Conservation (phyloP, 1,140 invertebrate species). For the Macrobrachium nipponense region DNA sequence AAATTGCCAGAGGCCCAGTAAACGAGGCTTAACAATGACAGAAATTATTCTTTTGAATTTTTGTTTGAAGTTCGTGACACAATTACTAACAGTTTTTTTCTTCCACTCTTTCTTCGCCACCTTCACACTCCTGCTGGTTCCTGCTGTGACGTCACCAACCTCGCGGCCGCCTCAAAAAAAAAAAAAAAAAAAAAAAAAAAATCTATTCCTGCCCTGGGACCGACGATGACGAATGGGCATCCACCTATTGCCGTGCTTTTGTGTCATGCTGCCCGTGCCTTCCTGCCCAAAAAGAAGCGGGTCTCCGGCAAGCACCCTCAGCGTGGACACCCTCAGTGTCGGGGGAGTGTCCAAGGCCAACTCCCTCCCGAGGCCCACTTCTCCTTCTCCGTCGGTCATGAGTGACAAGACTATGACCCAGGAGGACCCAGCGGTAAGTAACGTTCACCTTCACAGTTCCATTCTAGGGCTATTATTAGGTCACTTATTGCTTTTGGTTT, state of each 20-base stretch:
- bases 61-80: too few relatives aligned
- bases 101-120: not conserved
- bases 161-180: too few relatives aligned
- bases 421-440: slow-evolving; percentile 61
- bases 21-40: too few relatives aligned
- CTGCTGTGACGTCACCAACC: not conserved
- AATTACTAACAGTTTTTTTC: too few relatives aligned
- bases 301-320: slow-evolving; percentile 69
- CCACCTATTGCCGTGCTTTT: not conserved
- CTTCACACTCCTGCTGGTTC: not conserved
- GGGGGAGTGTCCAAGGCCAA: slow-evolving; percentile 67
- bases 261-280: slow-evolving; percentile 12
- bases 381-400: slow-evolving; percentile 83
- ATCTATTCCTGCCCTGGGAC: not conserved
- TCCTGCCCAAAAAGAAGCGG: slow-evolving; percentile 41
- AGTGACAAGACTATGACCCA: slow-evolving; percentile 80
- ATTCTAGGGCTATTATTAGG: too few relatives aligned
- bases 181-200: too few relatives aligned
- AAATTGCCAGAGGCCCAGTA: too few relatives aligned
- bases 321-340: slow-evolving; percentile 67
- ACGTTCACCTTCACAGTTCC: not conserved
- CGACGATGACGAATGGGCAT: not conserved
- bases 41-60: too few relatives aligned
- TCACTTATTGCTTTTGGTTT: too few relatives aligned
- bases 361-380: slow-evolving; percentile 81